A percentile compares a stretch with the other conserved stretches of the same genome.
Conservation (phyloP, 2,888 invertebrate genomes). For the Melanargia galathea region DNA sequence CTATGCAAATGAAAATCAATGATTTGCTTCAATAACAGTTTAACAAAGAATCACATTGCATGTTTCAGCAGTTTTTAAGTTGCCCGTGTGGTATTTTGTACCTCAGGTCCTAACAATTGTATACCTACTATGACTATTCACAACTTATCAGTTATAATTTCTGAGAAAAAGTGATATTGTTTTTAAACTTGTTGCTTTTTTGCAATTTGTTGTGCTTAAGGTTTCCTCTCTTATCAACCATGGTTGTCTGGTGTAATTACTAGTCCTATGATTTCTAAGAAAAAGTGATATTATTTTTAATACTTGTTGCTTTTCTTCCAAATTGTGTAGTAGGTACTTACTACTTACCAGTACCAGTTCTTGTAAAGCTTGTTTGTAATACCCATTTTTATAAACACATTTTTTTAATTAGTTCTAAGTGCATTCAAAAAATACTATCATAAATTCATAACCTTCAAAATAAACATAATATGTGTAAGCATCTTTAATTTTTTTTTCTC, state of each 20-base stretch:
- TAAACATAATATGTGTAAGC: neutral
- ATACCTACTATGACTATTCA: neutral
- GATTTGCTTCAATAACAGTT: constrained; percentile 6
- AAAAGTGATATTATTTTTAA: too few relatives aligned
- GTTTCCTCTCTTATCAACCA: too few relatives aligned
- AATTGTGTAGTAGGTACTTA: too few relatives aligned
- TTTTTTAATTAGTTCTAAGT: too few relatives aligned
- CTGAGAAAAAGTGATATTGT: neutral
- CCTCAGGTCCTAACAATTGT: neutral
- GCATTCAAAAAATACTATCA: neutral
- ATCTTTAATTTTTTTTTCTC: too few relatives aligned
- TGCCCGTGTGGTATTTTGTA: neutral
- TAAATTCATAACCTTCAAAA: constrained; percentile 2
- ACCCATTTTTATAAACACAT: too few relatives aligned
- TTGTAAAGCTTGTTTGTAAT: too few relatives aligned
- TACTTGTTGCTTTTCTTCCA: too few relatives aligned
- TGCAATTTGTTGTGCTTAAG: neutral
- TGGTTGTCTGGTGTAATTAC: too few relatives aligned
- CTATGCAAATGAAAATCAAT: neutral
- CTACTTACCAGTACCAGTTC: too few relatives aligned
- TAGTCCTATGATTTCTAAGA: too few relatives aligned
- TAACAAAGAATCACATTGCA: constrained; percentile 7
- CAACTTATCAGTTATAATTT: neutral
- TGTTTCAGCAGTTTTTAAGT: constrained; percentile 8
- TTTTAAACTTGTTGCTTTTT: neutral